These are phyloP conservation scores for Tenrec ecaudatus DNA, from an alignment of 2,113 vertebrate species.

Conservation along the genomic window DNA sequence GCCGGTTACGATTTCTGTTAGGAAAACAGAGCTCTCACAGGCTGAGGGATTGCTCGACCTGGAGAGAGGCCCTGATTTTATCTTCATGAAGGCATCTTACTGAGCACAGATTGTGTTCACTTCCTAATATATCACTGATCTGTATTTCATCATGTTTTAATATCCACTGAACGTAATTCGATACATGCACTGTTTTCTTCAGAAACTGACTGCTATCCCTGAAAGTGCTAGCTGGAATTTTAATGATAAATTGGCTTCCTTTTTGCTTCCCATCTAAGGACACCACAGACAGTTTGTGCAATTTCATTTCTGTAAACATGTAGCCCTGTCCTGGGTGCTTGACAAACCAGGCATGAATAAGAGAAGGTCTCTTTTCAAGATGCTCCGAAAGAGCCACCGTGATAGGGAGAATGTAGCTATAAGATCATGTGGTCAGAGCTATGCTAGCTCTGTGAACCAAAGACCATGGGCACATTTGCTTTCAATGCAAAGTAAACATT, in stretches of 20 bases:
- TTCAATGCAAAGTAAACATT: not conserved
- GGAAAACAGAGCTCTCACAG: too few relatives aligned
- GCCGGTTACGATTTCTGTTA: not conserved
- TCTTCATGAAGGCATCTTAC: slow-evolving; percentile 59
- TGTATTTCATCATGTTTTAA: slow-evolving; percentile 69
- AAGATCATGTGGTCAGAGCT: not conserved
- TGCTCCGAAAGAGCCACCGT: not conserved
- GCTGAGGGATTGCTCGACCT: not conserved
- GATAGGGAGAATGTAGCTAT: not conserved
- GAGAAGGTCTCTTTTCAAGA: not conserved
- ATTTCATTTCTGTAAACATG: slow-evolving; percentile 39
- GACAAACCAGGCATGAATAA: not conserved
- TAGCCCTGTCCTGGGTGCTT: not conserved
- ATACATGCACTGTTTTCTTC: slow-evolving; percentile 40
- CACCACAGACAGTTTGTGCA: not conserved
- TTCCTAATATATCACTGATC: slow-evolving; percentile 64
- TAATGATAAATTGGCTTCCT: slow-evolving; percentile 64
- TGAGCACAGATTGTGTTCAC: slow-evolving; percentile 43
- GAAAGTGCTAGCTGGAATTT: slow-evolving; percentile 64
- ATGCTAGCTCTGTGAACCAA: not conserved
- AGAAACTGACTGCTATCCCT: slow-evolving; percentile 62
- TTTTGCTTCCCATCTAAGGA: slow-evolving; percentile 52
- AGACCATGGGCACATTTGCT: not conserved
- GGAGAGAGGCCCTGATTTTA: slow-evolving; percentile 52
- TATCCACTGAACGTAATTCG: slow-evolving; percentile 62